A percentile compares a stretch with the other conserved stretches of the same genome.
These are phyloP conservation scores for Danio tinwini DNA, from an alignment of 2,797 vertebrate genomes.

Conservation along the genomic window DNA sequence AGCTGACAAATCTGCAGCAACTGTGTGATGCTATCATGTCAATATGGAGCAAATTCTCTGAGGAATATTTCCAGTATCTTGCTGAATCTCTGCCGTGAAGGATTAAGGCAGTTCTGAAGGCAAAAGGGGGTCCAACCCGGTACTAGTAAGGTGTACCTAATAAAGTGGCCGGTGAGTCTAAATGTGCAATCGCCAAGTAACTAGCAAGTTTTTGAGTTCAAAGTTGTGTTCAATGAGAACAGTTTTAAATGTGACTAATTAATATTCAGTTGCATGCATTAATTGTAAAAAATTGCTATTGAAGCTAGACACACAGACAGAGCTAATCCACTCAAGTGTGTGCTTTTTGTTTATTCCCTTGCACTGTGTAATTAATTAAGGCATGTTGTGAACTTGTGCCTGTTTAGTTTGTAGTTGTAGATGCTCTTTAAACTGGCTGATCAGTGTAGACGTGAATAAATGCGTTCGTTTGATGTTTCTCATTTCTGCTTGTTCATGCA, in stretches of 20 bases:
- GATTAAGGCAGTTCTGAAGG: too few relatives aligned
- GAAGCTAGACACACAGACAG: background rate
- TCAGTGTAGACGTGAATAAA: constrained; percentile 35
- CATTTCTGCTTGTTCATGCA: constrained; percentile 17
- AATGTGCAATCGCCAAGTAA: background rate
- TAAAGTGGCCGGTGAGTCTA: too few relatives aligned
- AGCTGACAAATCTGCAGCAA: too few relatives aligned
- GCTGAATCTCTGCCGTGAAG: too few relatives aligned
- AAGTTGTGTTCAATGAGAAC: background rate
- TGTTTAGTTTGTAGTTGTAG: constrained; percentile 1
- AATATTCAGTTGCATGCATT: background rate
- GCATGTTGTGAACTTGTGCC: constrained; percentile 9
- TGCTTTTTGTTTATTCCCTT: constrained; percentile 7
- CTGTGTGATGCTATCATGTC: too few relatives aligned
- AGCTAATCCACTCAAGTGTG: background rate
- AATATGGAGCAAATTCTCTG: too few relatives aligned
- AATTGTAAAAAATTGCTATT: background rate
- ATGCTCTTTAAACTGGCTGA: constrained; percentile 9
- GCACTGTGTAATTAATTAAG: constrained; percentile 19
- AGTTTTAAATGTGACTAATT: background rate
- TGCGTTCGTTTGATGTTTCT: constrained; percentile 24
- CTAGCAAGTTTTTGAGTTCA: background rate
- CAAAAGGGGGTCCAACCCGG: too few relatives aligned
- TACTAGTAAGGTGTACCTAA: too few relatives aligned
- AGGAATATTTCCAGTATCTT: too few relatives aligned